Conservation (phyloP, 2,113 vertebrate genomes). For the Acrocephalus kingi region DNA sequence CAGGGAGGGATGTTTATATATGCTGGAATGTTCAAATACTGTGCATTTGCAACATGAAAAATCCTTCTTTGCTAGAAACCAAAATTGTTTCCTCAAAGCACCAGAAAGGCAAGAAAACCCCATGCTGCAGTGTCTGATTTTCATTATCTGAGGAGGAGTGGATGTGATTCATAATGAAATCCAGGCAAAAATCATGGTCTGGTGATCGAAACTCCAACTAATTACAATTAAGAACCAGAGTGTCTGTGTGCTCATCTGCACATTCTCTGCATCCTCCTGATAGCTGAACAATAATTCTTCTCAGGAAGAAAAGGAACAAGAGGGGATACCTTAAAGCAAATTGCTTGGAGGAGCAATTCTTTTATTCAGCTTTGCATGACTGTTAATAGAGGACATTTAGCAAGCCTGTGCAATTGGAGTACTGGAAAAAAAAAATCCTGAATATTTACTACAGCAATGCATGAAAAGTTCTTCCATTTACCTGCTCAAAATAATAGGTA, state of each 20-base stretch:
- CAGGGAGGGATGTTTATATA: not conserved
- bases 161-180: not conserved
- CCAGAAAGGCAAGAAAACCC: not conserved
- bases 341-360: not conserved
- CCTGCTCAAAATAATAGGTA: slow-evolving; percentile 32
- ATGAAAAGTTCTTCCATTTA: slow-evolving; percentile 22
- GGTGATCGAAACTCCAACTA: not conserved
- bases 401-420: not conserved
- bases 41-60: not conserved
- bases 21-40: not conserved
- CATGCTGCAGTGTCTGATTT: not conserved
- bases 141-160: not conserved
- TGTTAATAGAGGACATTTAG: not conserved
- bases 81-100: not conserved
- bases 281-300: not conserved
- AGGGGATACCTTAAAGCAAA: slow-evolving; percentile 8
- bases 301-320: not conserved
- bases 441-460: not conserved
- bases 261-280: not conserved
- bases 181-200: not conserved
- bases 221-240: slow-evolving; percentile 2
- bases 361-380: not conserved
- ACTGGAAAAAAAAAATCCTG: not conserved
- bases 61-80: not conserved
- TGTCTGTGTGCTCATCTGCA: not conserved